Base-by-base conservation (phyloP, 2,797 vertebrate species). In the Onychomys torridus region DNA sequence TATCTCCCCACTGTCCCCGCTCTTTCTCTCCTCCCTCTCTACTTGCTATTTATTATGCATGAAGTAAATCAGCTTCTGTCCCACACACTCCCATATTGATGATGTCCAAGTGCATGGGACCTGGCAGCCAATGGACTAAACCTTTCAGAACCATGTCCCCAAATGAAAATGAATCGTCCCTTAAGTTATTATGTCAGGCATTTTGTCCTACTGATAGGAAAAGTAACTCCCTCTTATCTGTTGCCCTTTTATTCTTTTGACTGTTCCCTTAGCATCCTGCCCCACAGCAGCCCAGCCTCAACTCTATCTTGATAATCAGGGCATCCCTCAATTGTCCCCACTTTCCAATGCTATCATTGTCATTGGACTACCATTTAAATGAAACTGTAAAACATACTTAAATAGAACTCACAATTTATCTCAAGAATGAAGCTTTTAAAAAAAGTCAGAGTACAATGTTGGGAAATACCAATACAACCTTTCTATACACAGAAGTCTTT, bases 401-500 rank as follows among this genome's bases (percentile, higher is more conserved):
- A 88, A 91, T 25, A 87, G 95, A 95, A 81, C 16, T 86, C 10
- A 88, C 61, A 96, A 73, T 67, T 91, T 9, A 34, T 90, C n/a
- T 87, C 63, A 61, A 90, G 25, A 75, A 94, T 25, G 12, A 85
- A 92, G 79, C 23, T 40, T 40, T 25, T 8, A 69, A 21, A 75
- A 19, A 95, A 90, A 57, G 25, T 85, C 37, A 59, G 43, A 89
- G 10, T 5, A 32, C 84, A 71, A 2, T 87, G 6, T 59, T 61
- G 5, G 25, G 10, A 97, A 94, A 88, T 65, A 46, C 2, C 40
- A 5, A 34, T 37, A 65, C 10, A 63, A 52, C 13, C 0, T 69
- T 82, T 73, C 93, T 40, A 10, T 12, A 21, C 17, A 67, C 21
- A 34, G 9, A 34, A 76, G n/a, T 55, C 81, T 37, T 91, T 96